Conservation (phyloP, 2,797 vertebrate genomes). For the Rachycentron canadum region DNA sequence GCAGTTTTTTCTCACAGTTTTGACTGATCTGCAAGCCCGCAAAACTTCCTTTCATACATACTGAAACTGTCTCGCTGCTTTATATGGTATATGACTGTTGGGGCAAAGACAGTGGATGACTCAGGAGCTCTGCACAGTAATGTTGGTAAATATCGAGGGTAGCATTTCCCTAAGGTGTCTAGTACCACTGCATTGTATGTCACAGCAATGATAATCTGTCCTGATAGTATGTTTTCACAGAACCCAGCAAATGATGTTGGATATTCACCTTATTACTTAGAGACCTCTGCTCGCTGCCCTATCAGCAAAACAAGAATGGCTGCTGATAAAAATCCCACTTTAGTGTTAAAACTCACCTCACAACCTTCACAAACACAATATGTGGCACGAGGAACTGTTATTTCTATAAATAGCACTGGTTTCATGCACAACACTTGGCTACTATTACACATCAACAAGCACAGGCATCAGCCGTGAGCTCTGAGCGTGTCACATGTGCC, state of each 20-base stretch:
- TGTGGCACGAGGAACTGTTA: constrained; percentile 68
- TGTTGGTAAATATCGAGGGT: constrained; percentile 59
- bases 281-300: constrained; percentile 1
- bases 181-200: constrained; percentile 9
- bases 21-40: constrained; percentile 50
- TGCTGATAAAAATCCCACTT: constrained; percentile 49
- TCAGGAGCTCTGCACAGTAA: constrained; percentile 34
- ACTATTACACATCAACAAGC: constrained; percentile 78
- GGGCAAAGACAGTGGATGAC: constrained; percentile 36
- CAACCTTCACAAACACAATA: constrained; percentile 71
- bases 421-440: constrained; percentile 74
- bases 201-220: constrained; percentile 17
- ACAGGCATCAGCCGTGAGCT: constrained; percentile 68
- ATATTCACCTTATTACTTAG: constrained; percentile 14
- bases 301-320: constrained; percentile 33
- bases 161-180: constrained; percentile 51
- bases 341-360: constrained; percentile 53
- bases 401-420: constrained; percentile 76
- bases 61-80: constrained; percentile 63
- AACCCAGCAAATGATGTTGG: constrained; percentile 20
- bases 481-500: constrained; percentile 65
- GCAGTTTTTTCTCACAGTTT: constrained; percentile 29
- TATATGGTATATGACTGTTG: constrained; percentile 30
- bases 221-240: neutral
- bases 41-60: constrained; percentile 72